phyloP scores from a whole-genome alignment of 1,140 invertebrate genomes.

The Tetragonula clypearis region DNA sequence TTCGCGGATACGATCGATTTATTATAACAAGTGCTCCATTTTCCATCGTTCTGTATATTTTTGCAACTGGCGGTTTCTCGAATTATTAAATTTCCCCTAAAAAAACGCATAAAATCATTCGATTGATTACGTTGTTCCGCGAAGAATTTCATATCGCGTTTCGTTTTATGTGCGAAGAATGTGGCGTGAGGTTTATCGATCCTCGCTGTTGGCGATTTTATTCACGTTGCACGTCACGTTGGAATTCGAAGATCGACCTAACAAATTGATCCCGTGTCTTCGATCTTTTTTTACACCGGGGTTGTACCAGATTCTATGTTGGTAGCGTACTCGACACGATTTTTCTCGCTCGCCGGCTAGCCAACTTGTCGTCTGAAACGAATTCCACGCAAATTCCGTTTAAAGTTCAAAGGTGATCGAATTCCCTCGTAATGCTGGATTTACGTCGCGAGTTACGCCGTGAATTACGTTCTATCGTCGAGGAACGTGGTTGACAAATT shows the following conservation, averaged over 20 bases:
- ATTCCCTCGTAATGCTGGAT: not conserved
- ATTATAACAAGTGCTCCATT: too few species aligned
- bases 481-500: conserved; percentile 22
- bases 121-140: not conserved
- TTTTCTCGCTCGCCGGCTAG: not conserved
- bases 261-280: conserved; percentile 3
- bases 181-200: not conserved
- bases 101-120: too few species aligned
- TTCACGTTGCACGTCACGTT: not conserved
- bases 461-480: too few species aligned
- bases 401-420: not conserved
- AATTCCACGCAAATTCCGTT: not conserved
- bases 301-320: conserved; percentile 34
- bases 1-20: too few species aligned
- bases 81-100: too few species aligned
- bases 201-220: not conserved
- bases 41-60: too few species aligned
- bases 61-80: too few species aligned
- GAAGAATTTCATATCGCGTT: not conserved
- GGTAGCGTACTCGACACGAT: conserved; percentile 14
- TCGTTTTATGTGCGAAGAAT: too few species aligned
- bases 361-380: not conserved
- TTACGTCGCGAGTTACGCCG: too few species aligned
- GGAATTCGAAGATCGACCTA: not conserved
- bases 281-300: conserved; percentile 3